Conservation (phyloP, 2,888 invertebrate genomes). For the Apantesis nais region DNA sequence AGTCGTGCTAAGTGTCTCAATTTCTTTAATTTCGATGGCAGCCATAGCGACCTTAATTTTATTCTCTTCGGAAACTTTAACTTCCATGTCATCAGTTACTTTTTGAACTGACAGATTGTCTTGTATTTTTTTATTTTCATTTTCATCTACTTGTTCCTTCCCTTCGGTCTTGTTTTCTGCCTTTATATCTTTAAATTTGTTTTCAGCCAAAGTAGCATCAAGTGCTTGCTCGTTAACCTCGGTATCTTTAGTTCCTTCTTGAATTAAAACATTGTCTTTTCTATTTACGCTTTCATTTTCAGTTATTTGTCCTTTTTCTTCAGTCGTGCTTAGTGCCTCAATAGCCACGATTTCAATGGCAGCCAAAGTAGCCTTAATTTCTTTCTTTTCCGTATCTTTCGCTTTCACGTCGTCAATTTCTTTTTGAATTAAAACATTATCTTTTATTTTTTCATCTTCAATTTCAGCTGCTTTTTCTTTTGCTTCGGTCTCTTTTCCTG, state of each 20-base stretch:
- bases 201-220: too few species aligned
- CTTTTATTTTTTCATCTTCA: slow-evolving; percentile 15
- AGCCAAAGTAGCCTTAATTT: slow-evolving; percentile 7
- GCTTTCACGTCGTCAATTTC: slow-evolving; percentile 12
- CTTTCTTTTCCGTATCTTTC: slow-evolving; percentile 37
- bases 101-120: too few species aligned
- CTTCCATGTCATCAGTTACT: not conserved
- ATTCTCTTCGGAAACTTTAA: slow-evolving; percentile 40
- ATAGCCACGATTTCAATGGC: slow-evolving; percentile 34
- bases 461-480: slow-evolving; percentile 12
- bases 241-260: slow-evolving; percentile 19
- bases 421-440: slow-evolving; percentile 3
- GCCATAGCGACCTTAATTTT: slow-evolving; percentile 11
- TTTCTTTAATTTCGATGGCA: slow-evolving; percentile 33
- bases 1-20: slow-evolving; percentile 25
- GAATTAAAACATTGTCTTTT: not conserved
- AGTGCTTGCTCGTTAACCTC: too few species aligned
- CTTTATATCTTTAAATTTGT: too few species aligned
- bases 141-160: too few species aligned
- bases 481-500: slow-evolving; percentile 23
- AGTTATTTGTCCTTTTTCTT: slow-evolving; percentile 7
- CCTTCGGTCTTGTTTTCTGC: too few species aligned
- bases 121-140: too few species aligned
- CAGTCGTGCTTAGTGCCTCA: slow-evolving; percentile 26
- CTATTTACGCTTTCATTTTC: slow-evolving; percentile 19